These are phyloP conservation scores for Lycaon pictus DNA, from an alignment of 2,113 vertebrate species.

Conservation along the genomic window DNA sequence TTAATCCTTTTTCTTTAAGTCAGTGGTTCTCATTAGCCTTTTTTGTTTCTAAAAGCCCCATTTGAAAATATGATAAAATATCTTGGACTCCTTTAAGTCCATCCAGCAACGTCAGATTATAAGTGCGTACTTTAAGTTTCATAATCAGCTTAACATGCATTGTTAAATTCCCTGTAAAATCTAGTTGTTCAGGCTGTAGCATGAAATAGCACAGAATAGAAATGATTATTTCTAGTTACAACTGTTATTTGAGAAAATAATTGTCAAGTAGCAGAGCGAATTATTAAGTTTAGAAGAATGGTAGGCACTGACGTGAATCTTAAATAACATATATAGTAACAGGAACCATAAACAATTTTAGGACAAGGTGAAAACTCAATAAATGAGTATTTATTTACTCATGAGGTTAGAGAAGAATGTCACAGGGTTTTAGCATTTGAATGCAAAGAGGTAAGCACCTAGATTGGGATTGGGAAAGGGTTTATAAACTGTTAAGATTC, in stretches of 20 bases:
- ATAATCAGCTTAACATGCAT: neutral
- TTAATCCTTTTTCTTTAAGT: neutral
- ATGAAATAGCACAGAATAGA: neutral
- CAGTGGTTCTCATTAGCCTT: neutral
- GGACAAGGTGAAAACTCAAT: neutral
- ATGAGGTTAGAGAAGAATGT: neutral
- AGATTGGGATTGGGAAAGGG: neutral
- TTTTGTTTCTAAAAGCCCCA: neutral
- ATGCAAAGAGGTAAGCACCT: neutral
- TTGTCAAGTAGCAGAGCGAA: neutral
- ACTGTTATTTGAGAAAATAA: neutral
- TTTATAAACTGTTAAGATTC: neutral
- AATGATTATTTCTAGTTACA: slow-evolving; percentile 12
- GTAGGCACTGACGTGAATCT: neutral
- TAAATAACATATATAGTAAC: neutral
- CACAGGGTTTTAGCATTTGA: neutral
- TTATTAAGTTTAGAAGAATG: slow-evolving; percentile 21
- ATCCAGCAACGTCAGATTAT: neutral
- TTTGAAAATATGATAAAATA: slow-evolving; percentile 5
- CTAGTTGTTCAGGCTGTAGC: neutral
- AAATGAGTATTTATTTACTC: slow-evolving; percentile 35
- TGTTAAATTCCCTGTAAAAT: slow-evolving; percentile 36
- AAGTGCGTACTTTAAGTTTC: neutral
- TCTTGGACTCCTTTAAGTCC: neutral
- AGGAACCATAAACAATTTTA: neutral